Percentiles rank a stretch among this genome's conserved stretches.
Evolutionary conservation across 2,113 vertebrate species (phyloP).

Genomic region (Oceanodroma tethys): DNA sequence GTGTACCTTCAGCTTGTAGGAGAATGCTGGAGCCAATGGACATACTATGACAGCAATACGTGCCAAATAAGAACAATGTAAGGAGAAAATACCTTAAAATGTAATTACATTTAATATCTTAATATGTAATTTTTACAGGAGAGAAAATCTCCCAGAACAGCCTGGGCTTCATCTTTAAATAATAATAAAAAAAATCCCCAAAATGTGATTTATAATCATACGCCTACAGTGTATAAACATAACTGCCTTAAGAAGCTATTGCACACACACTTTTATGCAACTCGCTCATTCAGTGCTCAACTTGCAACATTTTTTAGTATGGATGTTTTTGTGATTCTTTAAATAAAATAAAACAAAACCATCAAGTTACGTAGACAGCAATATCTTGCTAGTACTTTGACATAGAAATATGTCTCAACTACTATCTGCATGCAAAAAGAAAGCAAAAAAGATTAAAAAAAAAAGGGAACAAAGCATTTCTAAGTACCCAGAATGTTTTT

Average conservation of each 20-base stretch:
- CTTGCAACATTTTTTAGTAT: neutral
- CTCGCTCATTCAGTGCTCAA: neutral
- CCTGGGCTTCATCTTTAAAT: neutral
- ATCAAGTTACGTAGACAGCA: neutral
- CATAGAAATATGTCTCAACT: neutral
- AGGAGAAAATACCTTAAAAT: neutral
- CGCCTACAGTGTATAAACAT: neutral
- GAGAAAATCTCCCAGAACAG: neutral
- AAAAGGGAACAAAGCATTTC: neutral
- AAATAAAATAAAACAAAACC: neutral
- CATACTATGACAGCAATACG: neutral
- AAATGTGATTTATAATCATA: neutral
- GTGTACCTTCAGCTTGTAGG: neutral
- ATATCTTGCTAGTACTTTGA: neutral
- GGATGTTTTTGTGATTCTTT: neutral
- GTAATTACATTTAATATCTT: neutral
- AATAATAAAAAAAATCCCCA: neutral
- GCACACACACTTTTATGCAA: neutral
- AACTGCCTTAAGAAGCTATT: neutral
- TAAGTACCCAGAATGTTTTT: neutral
- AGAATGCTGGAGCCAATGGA: neutral
- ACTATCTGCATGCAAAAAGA: fast-evolving
- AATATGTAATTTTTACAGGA: neutral
- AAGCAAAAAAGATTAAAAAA: neutral
- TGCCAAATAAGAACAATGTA: neutral